Evolutionary conservation across 2,113 vertebrate genomes (phyloP).

Genomic region (Daboia siamensis): DNA sequence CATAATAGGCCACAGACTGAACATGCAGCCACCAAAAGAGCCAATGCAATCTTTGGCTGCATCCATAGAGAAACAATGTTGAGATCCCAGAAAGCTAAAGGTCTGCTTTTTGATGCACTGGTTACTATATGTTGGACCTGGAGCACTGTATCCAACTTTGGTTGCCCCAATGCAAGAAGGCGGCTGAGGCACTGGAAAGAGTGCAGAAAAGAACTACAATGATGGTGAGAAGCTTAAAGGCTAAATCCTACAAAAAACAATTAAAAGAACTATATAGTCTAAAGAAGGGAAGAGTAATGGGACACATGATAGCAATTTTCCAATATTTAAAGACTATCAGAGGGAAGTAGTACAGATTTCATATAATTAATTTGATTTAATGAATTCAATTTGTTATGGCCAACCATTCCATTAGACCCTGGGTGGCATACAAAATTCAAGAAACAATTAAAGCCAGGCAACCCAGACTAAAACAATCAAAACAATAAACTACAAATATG

Average conservation of each 20-base stretch:
- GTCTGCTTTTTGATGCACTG: neutral
- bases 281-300: neutral
- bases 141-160: neutral
- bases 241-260: neutral
- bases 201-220: neutral
- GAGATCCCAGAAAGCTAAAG: neutral
- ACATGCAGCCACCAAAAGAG: neutral
- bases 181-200: neutral
- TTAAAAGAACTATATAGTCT: neutral
- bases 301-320: neutral
- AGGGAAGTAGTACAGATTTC: neutral
- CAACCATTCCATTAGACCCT: neutral
- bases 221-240: neutral
- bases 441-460: neutral
- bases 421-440: neutral
- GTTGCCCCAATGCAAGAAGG: neutral
- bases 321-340: neutral
- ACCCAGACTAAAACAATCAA: neutral
- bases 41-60: neutral
- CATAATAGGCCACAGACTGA: neutral
- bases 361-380: neutral
- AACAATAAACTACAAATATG: neutral
- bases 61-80: neutral
- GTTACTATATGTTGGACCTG: neutral
- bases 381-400: neutral